Percentiles rank a stretch among this genome's conserved stretches.
phyloP scores from a whole-genome alignment of 2,113 vertebrate species.

The Microtus richardsoni region DNA sequence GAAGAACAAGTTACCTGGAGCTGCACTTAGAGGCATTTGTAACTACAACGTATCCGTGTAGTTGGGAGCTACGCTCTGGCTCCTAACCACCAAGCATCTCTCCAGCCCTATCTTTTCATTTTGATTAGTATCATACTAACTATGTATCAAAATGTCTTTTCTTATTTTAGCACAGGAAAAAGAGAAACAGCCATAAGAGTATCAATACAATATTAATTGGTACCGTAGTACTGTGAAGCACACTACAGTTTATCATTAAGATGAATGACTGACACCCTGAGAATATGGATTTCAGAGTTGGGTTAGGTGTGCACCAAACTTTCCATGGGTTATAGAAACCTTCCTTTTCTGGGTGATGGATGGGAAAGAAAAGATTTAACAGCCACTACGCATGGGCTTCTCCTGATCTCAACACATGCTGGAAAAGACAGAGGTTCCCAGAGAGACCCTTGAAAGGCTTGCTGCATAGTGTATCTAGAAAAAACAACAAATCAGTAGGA shows the following conservation, averaged over 20 bases:
- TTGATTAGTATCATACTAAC: neutral
- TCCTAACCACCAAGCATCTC: neutral
- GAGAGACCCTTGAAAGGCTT: neutral
- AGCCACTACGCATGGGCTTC: neutral
- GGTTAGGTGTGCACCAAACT: neutral
- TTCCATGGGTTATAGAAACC: neutral
- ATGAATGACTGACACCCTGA: neutral
- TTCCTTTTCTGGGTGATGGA: neutral
- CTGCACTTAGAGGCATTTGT: neutral
- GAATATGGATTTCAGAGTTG: neutral
- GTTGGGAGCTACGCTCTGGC: neutral
- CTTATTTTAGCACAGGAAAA: neutral
- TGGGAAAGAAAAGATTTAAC: neutral
- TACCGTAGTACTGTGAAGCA: neutral
- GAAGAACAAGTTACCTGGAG: too few relatives aligned
- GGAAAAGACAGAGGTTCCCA: neutral
- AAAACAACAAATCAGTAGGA: neutral
- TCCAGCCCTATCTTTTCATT: neutral
- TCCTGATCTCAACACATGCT: neutral
- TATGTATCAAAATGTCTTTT: neutral
- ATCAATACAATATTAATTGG: neutral
- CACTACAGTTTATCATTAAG: neutral
- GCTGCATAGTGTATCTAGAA: neutral
- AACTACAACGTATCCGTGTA: too few relatives aligned
- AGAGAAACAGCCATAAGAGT: neutral